Evolutionary conservation across 2,797 vertebrate genomes (phyloP).

Genomic region (Falco novaeseelandiae): DNA sequence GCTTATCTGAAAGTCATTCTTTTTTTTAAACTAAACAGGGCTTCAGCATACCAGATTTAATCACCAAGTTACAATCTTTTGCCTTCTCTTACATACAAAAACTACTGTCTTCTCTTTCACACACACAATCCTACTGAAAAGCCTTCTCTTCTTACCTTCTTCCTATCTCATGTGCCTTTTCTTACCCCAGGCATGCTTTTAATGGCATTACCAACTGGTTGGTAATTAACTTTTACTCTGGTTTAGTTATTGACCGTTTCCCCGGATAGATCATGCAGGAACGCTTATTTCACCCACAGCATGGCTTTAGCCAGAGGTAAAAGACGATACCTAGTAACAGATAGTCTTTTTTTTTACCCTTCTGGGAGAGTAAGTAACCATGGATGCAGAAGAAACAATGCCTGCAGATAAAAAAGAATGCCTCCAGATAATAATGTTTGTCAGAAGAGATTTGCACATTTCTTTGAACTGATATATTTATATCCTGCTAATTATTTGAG

Average conservation of each 20-base stretch:
- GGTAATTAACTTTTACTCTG: slow-evolving; percentile 42
- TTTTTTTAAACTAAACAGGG: not conserved
- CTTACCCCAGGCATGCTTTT: not conserved
- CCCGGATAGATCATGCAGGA: slow-evolving; percentile 16
- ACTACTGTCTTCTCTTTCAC: not conserved
- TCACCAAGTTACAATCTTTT: not conserved
- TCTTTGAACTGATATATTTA: slow-evolving; percentile 48
- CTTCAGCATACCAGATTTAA: not conserved
- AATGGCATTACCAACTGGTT: not conserved
- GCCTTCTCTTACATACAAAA: not conserved
- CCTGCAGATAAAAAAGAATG: slow-evolving; percentile 10
- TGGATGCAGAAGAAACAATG: slow-evolving; percentile 6
- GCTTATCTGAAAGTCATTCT: not conserved
- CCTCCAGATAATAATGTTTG: not conserved
- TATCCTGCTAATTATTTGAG: slow-evolving; percentile 44
- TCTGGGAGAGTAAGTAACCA: not conserved
- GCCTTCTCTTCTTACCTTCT: not conserved
- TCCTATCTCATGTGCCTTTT: not conserved
- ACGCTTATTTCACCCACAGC: not conserved
- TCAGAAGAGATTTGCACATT: slow-evolving; percentile 3
- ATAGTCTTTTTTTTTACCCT: not conserved
- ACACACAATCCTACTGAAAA: not conserved
- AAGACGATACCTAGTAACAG: not conserved
- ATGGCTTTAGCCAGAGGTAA: slow-evolving; percentile 10
- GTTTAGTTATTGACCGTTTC: slow-evolving; percentile 29